Evolutionary conservation across 2,113 vertebrate genomes (phyloP), one percentile per base, ranked within the genome.

Genomic region (Polyodon spathula): DNA sequence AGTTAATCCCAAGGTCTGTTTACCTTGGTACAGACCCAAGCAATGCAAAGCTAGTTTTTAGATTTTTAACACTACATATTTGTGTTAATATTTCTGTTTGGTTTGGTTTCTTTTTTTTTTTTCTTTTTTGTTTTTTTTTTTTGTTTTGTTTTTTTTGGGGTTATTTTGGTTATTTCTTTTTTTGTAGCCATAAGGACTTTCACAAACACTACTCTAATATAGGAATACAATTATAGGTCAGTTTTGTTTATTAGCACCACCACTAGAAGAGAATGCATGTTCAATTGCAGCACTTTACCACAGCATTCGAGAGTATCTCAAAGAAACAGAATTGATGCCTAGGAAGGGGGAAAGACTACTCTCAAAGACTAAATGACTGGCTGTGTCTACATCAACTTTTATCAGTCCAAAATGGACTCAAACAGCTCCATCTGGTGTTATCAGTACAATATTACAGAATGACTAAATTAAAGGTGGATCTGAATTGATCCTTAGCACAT

Each of bases 1-100:
- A 61, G 83, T 84, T 89, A 86, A 89, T 92, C 86, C 85, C 59
- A 65, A 50, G n/a, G 72, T 79, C 70, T 78, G 85, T 86, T 85
- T 86, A 88, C 73, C 80, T 84, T 78, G 70, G 76, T 71, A 59
- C 4, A 0, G 69, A 65, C 78, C 73, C 70, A 81, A 16, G 37
- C 53, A 54, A 2, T 4, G 16, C 53, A 16, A 16, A 50, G n/a
- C 46, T 43, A 43, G 42, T 43, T 43, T 43, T 43, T 10, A 43
- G 11, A n/a, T 12, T 50, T 14, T 50, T 50, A 14, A n/a, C n/a
- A n/a, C n/a, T n/a, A n/a, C n/a, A n/a, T n/a, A n/a, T n/a, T n/a
- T n/a, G n/a, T n/a, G n/a, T n/a, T n/a, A n/a, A n/a, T n/a, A n/a
- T 65, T 71, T 71, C 60, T 70, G 65, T 74, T 70, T 74, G 71